Evolutionary conservation across 2,797 vertebrate genomes (phyloP).

Genomic region (Thunnus albacares): DNA sequence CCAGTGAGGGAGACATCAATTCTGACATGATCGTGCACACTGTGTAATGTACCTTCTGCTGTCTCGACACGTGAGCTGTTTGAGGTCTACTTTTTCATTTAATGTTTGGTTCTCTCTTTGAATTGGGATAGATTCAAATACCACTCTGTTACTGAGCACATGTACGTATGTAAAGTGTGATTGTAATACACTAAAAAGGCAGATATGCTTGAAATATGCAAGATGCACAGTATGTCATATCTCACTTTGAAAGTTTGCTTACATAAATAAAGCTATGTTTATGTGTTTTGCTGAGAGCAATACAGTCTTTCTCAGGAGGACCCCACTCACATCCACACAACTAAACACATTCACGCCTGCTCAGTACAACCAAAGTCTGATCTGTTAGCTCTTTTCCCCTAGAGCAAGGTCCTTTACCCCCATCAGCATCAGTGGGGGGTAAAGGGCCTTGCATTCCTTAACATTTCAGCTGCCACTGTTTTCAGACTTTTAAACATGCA

Average conservation of each 20-base stretch:
- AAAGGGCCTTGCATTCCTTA: background rate
- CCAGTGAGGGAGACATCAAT: constrained; percentile 27
- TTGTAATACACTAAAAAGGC: background rate
- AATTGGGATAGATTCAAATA: background rate
- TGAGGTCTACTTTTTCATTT: constrained; percentile 9
- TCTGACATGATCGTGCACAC: constrained; percentile 27
- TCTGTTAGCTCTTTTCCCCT: background rate
- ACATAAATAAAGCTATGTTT: background rate
- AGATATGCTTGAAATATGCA: background rate
- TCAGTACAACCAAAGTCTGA: constrained; percentile 7
- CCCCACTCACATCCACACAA: background rate
- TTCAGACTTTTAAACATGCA: background rate
- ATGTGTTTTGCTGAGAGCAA: background rate
- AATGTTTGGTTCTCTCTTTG: background rate
- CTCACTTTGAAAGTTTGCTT: background rate
- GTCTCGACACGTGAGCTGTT: constrained; percentile 17
- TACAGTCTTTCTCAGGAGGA: background rate
- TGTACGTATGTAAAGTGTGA: background rate
- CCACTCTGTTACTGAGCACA: background rate
- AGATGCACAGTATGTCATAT: background rate
- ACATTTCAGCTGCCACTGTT: background rate
- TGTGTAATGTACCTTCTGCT: constrained; percentile 12
- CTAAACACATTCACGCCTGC: background rate
- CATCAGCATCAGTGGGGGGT: background rate
- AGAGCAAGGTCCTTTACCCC: too few relatives aligned